phyloP scores from a whole-genome alignment of 2,888 invertebrate species.

The Timema cristinae region DNA sequence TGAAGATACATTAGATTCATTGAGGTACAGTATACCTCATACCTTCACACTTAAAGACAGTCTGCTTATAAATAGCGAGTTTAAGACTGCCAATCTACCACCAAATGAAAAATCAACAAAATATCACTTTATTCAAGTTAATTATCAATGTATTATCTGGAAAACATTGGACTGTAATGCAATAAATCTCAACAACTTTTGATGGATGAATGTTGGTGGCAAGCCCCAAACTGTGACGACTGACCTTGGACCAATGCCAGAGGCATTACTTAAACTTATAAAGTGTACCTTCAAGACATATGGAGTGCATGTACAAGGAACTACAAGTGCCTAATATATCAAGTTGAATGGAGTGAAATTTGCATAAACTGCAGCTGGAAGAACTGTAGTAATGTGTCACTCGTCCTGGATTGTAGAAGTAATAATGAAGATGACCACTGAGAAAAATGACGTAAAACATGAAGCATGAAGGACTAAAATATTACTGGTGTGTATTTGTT shows the following conservation, averaged over 20 bases:
- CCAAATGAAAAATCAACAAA: background rate
- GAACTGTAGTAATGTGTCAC: background rate
- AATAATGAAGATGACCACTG: background rate
- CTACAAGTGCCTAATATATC: background rate
- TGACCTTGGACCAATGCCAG: background rate
- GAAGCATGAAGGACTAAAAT: background rate
- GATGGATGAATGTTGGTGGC: conserved; percentile 1
- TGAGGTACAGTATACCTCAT: no score
- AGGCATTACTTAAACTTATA: background rate
- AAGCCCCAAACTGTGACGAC: background rate
- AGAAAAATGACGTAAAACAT: background rate
- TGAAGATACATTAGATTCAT: no score
- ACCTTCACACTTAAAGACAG: no score
- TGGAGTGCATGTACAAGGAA: background rate
- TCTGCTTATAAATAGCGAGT: no score
- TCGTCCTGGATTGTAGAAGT: conserved; percentile 4
- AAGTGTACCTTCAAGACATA: background rate
- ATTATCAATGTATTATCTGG: background rate
- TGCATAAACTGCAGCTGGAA: background rate
- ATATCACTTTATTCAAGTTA: background rate
- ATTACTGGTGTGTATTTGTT: background rate
- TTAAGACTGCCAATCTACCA: background rate
- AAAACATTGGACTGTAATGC: conserved; percentile 6
- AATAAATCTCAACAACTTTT: background rate
- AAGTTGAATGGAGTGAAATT: no score